Conservation (phyloP, 2,113 vertebrate species). For the Dunckerocampus dactyliophorus region DNA sequence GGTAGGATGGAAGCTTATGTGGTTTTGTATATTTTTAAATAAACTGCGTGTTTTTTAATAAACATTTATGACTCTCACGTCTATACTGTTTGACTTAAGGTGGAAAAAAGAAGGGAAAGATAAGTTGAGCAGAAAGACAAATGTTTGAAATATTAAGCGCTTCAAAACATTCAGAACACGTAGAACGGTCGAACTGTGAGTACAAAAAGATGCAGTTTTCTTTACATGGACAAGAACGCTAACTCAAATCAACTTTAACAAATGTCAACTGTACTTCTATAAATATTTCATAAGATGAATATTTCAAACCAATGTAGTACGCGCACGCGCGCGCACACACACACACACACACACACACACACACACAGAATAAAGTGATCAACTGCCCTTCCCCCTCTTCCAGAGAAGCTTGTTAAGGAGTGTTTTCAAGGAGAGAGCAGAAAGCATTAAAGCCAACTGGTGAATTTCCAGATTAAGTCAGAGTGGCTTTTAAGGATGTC, state of each 20-base stretch:
- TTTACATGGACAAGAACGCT: not conserved
- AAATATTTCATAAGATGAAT: slow-evolving; percentile 30
- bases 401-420: slow-evolving; percentile 24
- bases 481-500: slow-evolving; percentile 51
- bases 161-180: too few relatives aligned
- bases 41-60: too few relatives aligned
- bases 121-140: too few relatives aligned
- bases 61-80: too few relatives aligned
- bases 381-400: slow-evolving; percentile 21
- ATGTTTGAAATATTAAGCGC: too few relatives aligned
- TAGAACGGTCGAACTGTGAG: not conserved
- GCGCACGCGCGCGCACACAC: too few relatives aligned
- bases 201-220: not conserved
- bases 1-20: too few relatives aligned
- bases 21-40: too few relatives aligned
- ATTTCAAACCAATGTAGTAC: slow-evolving; percentile 9
- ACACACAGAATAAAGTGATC: slow-evolving; percentile 16
- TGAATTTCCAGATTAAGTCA: slow-evolving; percentile 34
- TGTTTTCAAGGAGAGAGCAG: slow-evolving; percentile 40
- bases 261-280: slow-evolving; percentile 15
- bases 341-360: too few relatives aligned
- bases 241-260: slow-evolving; percentile 17
- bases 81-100: too few relatives aligned
- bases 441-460: slow-evolving; percentile 26
- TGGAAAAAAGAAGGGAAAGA: too few relatives aligned